Evolutionary conservation across 2,113 vertebrate genomes (phyloP), one percentile per base, ranked within the genome.

Genomic region (Laticauda colubrina): DNA sequence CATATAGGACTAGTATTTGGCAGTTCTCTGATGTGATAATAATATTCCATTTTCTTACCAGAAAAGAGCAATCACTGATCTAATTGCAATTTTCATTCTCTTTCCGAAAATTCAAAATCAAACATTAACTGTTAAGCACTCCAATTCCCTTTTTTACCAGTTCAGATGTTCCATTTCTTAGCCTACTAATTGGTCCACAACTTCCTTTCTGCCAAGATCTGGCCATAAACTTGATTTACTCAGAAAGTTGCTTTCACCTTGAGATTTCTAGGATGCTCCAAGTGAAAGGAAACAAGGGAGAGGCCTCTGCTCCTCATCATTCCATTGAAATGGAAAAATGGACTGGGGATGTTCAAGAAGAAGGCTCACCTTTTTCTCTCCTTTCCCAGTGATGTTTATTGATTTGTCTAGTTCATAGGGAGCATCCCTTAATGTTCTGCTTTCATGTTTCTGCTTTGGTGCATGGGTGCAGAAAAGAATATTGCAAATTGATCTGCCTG

Each of bases 401-500:
- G 99, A 99, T 99, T 98, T 97, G 97, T 97, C 97, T 96, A 97
- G 98, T 98, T 99, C 98, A 98, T 97, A 98, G 98, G 97, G 98
- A 98, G 97, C 98, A 97, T 98, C 97, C 96, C 98, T 98, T 98
- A 98, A 98, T 98, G 98, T 97, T 97, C 97, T 96, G 97, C 98
- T 99, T 99, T 99, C 98, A 99, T 98, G 99, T 99, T 96, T 98
- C 97, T 97, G 97, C 98, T 99, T 99, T 99, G 98, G 98, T 98
- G 98, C 97, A 94, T 96, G 97, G 96, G 97, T 94, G 96, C 97
- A 97, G 98, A 96, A 97, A 98, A 98, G 98, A 97, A 98, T 99
- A 99, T 99, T 99, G 98, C 98, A 98, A 98, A 99, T 99, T 99
- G 99, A 99, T 99, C 98, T 94, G 96, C 98, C 98, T 98, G 96